Evolutionary conservation across 1,140 invertebrate genomes (phyloP), one percentile per base, ranked within the genome.

Genomic region (Nebria ingens): DNA sequence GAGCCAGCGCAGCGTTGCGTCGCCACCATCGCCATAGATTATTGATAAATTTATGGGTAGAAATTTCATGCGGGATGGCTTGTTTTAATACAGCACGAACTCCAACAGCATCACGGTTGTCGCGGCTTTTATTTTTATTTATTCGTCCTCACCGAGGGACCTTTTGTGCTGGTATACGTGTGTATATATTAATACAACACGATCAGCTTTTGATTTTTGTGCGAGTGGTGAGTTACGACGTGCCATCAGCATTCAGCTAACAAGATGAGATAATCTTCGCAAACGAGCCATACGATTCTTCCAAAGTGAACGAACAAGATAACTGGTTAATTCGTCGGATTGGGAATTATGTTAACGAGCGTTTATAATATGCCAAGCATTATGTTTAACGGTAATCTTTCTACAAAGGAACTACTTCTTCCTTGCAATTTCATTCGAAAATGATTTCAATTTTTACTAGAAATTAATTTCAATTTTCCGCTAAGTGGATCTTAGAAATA

Each of bases 21-120:
- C 40, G 40, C 6, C 40, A 17, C 40, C 40, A 45, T 45, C 17
- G 15, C 40, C 40, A 45, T 45, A 45, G 40, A 45, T 45, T 45
- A 45, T 45, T 45, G 40, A 45, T 45, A 45, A 45, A 11, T 45
- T 45, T 45, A 45, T 17, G 40, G 9, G 6, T 4, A 45, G 40
- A 45, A 45, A 17, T 45, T 45, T 34, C 25, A 34, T 34, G 25
- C 25, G 25, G 25, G 25, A 34, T 34, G 25, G 25, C 25, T 34
- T 34, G 25, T 34, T 34, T 34, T 34, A 34, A 34, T 34, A 34
- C 25, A n/a, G 25, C 25, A 34, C 25, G 25, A 34, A 34, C 25
- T 34, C n/a, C n/a, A 34, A 34, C 25, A 6, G n/a, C n/a, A n/a
- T n/a, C n/a, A n/a, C n/a, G n/a, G n/a, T n/a, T n/a, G 25, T 6